These are phyloP conservation scores for Gorsachius magnificus DNA, from an alignment of 2,797 vertebrate genomes.

Conservation along the genomic window DNA sequence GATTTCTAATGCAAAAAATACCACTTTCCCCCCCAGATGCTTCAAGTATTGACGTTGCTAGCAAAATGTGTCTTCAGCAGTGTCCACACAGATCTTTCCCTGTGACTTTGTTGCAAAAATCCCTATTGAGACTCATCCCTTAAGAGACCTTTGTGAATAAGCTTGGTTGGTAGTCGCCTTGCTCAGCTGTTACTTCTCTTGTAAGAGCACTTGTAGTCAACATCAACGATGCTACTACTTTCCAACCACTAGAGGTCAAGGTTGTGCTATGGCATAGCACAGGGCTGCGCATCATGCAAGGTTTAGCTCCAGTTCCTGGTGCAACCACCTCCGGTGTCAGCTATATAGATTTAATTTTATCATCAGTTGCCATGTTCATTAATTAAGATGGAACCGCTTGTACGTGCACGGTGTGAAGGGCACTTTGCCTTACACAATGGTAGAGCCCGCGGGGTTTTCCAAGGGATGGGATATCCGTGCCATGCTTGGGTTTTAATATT, in stretches of 20 bases:
- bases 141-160: neutral
- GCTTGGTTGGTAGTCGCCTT: neutral
- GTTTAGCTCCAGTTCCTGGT: neutral
- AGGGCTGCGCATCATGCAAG: fast-evolving
- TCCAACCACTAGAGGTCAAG: constrained; percentile 76
- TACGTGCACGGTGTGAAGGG: fast-evolving
- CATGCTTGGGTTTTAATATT: fast-evolving
- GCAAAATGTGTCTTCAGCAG: neutral
- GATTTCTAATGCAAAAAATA: neutral
- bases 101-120: neutral
- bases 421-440: fast-evolving
- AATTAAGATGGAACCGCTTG: fast-evolving
- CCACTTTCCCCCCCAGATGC: neutral
- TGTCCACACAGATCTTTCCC: neutral
- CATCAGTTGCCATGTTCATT: fast-evolving
- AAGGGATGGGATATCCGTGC: neutral
- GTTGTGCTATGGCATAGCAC: neutral
- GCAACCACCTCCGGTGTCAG: neutral
- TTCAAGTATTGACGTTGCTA: neutral
- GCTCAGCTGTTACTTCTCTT: neutral
- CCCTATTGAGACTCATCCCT: neutral
- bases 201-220: neutral
- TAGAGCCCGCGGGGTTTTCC: neutral
- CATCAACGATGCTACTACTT: neutral
- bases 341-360: fast-evolving